Percentiles rank a stretch among this genome's conserved stretches.
Conservation (phyloP, 35 echinoderm and acorn worm species). For the Acanthaster planci region DNA sequence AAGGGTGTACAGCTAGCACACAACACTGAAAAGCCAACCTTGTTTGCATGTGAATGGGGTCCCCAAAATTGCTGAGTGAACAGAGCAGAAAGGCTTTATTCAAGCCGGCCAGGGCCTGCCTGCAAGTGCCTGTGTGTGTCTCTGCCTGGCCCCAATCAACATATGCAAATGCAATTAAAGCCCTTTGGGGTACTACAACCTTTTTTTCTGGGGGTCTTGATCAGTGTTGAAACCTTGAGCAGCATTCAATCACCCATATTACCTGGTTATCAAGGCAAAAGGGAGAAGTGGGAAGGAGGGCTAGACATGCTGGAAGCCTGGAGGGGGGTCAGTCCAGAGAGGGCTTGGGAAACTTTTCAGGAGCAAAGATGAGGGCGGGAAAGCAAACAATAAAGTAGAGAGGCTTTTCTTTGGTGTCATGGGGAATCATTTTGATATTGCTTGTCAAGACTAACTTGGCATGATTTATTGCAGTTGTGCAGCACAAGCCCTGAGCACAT, state of each 20-base stretch:
- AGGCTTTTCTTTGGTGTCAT: neutral
- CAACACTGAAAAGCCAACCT: slow-evolving; percentile 26
- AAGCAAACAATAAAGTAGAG: neutral
- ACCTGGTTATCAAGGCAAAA: neutral
- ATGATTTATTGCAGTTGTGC: too few relatives aligned
- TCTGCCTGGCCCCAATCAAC: slow-evolving; percentile 27
- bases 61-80: slow-evolving; percentile 24
- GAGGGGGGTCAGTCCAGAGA: slow-evolving; percentile 6
- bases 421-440: neutral
- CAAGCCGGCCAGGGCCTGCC: too few relatives aligned
- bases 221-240: neutral
- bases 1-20: slow-evolving; percentile 1
- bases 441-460: too few relatives aligned
- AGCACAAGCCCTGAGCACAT: too few relatives aligned
- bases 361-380: neutral
- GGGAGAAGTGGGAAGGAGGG: neutral
- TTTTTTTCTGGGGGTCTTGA: neutral
- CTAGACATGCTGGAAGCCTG: neutral
- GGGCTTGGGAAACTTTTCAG: slow-evolving; percentile 2
- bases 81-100: neutral
- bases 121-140: too few relatives aligned
- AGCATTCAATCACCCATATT: slow-evolving; percentile 1
- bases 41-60: slow-evolving; percentile 1
- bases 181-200: neutral
- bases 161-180: slow-evolving; percentile 29